Evolutionary conservation across 1,140 invertebrate genomes (phyloP).

Genomic region (Sinella curviseta): DNA sequence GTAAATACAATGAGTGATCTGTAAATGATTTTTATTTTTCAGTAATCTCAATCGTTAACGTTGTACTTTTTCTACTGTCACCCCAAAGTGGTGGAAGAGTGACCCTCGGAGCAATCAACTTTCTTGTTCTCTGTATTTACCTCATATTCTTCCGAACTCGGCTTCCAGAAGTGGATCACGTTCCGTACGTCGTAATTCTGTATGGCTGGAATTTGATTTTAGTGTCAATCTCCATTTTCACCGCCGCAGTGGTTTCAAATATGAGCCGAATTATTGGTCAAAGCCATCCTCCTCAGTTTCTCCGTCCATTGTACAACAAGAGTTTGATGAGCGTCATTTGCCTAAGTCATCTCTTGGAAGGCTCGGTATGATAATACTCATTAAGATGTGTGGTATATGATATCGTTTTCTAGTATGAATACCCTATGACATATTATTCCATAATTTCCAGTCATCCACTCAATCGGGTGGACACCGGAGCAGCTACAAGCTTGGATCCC

Average conservation of each 20-base stretch:
- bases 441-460: not conserved
- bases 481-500: constrained; percentile 30
- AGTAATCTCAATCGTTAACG: constrained; percentile 42
- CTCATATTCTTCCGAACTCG: constrained; percentile 44
- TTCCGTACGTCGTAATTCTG: constrained; percentile 43
- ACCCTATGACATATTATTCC: not conserved
- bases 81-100: constrained; percentile 26
- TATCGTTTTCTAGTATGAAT: not conserved
- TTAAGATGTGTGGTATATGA: not conserved
- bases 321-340: constrained; percentile 36
- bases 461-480: not conserved
- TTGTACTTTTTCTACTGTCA: constrained; percentile 39
- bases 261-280: constrained; percentile 27
- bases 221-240: constrained; percentile 29
- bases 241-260: constrained; percentile 30
- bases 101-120: constrained; percentile 40
- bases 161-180: constrained; percentile 42
- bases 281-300: constrained; percentile 32
- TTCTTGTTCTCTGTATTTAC: constrained; percentile 32
- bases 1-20: too few relatives aligned
- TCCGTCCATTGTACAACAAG: constrained; percentile 29
- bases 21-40: constrained; percentile 17
- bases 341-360: constrained; percentile 27
- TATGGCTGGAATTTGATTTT: constrained; percentile 45
- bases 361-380: not conserved